Conservation (phyloP, 1,140 invertebrate species). For the Chironomus tepperi region DNA sequence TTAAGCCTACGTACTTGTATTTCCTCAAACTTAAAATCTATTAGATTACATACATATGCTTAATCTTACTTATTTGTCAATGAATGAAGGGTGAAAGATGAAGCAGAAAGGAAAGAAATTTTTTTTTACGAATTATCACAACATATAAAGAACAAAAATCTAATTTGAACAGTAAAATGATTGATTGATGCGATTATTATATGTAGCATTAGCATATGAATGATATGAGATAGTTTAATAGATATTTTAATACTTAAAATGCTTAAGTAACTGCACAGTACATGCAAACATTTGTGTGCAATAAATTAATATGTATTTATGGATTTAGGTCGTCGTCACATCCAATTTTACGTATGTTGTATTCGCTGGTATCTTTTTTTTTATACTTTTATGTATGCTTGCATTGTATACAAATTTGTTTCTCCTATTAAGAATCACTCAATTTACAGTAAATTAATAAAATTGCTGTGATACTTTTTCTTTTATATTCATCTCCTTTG, state of each 20-base stretch:
- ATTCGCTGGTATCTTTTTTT: too few relatives aligned
- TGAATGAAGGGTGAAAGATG: too few relatives aligned
- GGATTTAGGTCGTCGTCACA: slow-evolving; percentile 6
- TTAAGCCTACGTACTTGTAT: too few relatives aligned
- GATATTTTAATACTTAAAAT: not conserved
- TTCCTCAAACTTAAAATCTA: too few relatives aligned
- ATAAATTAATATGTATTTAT: not conserved
- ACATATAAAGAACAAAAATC: too few relatives aligned
- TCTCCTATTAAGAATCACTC: not conserved
- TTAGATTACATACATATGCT: too few relatives aligned
- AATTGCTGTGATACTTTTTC: not conserved
- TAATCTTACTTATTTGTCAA: too few relatives aligned
- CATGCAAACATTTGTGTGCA: not conserved
- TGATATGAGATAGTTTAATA: not conserved
- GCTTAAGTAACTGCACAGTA: not conserved
- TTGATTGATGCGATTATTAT: not conserved
- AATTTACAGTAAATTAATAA: slow-evolving; percentile 21
- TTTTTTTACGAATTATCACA: too few relatives aligned
- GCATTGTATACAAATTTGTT: not conserved
- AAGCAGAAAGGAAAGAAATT: too few relatives aligned
- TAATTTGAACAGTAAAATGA: not conserved
- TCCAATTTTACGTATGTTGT: not conserved
- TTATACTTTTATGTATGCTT: too few relatives aligned
- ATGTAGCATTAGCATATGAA: not conserved
- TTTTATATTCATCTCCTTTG: too few relatives aligned